Conservation (phyloP, 2,113 vertebrate genomes). For the Melanocharis versteri region DNA sequence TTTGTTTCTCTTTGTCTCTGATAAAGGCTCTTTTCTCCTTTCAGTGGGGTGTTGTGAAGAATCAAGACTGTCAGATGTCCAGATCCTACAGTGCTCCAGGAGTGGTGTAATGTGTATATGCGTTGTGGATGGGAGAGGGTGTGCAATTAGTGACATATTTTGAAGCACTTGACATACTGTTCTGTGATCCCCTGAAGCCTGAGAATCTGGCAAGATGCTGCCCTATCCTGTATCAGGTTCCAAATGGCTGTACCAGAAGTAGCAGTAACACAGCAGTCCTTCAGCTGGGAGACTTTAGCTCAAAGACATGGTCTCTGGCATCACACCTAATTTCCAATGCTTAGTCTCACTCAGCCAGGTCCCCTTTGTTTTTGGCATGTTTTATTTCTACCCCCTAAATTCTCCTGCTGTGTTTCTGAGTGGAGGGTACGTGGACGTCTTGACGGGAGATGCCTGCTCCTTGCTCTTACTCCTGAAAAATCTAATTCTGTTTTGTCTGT, state of each 20-base stretch:
- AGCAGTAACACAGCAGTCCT: neutral
- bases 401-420: neutral
- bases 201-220: neutral
- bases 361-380: neutral
- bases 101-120: neutral
- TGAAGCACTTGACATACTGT: neutral
- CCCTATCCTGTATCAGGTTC: neutral
- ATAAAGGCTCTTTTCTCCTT: neutral
- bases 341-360: neutral
- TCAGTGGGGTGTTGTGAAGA: neutral
- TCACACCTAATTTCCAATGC: neutral
- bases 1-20: neutral
- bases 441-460: accelerated
- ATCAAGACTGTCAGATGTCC: neutral
- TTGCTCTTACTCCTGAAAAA: neutral
- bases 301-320: neutral
- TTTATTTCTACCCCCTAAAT: neutral
- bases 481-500: neutral
- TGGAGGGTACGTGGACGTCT: neutral
- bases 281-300: neutral
- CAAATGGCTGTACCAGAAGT: neutral
- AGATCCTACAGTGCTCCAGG: neutral
- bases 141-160: neutral
- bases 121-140: neutral
- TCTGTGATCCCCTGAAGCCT: neutral